A percentile compares a stretch with the other conserved stretches of the same genome.
Evolutionary conservation across 2,113 vertebrate species (phyloP).

Genomic region (Rana temporaria): DNA sequence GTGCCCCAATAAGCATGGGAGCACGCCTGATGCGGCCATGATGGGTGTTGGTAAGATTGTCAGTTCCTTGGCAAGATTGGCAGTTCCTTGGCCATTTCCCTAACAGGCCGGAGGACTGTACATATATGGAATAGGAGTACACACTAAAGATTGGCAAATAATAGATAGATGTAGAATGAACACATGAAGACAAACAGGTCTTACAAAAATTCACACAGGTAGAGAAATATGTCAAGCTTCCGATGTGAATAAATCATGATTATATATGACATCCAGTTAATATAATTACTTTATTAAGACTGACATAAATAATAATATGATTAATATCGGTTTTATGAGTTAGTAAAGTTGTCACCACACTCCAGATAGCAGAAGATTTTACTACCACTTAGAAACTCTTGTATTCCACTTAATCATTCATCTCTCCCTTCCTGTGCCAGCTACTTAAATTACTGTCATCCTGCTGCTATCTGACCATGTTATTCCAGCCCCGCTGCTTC

Average conservation of each 20-base stretch:
- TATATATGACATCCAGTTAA: not conserved
- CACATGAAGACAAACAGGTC: too few species aligned
- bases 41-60: too few species aligned
- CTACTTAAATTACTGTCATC: conserved; percentile 38
- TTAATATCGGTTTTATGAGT: not conserved
- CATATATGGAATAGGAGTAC: too few species aligned
- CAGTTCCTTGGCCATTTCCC: too few species aligned
- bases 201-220: too few species aligned
- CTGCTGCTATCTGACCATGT: conserved; percentile 45
- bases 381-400: conserved; percentile 4
- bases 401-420: conserved; percentile 43
- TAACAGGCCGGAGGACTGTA: too few species aligned
- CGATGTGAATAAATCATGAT: not conserved
- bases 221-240: not conserved
- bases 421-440: conserved; percentile 19
- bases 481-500: conserved; percentile 31
- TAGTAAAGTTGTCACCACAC: conserved; percentile 3
- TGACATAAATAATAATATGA: not conserved
- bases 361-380: conserved; percentile 1
- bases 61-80: too few species aligned
- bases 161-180: too few species aligned
- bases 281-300: conserved; percentile 12
- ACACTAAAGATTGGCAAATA: too few species aligned
- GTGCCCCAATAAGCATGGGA: too few species aligned
- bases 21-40: too few species aligned